Base-by-base conservation (phyloP, 2,797 vertebrate species). In the Enteromius fasciolatus region DNA sequence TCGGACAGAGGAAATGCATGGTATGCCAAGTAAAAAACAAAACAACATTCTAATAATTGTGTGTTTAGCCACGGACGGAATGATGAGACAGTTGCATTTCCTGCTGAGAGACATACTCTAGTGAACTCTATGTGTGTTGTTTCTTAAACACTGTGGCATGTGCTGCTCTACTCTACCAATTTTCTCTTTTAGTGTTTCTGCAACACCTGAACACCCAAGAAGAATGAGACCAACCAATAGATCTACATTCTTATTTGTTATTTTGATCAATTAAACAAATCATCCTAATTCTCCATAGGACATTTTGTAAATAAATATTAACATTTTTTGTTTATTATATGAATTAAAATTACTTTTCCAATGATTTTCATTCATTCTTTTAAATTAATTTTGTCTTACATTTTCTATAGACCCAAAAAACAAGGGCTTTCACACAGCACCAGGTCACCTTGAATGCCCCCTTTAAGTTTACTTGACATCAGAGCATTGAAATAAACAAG, bases 141-240 rank as follows among this genome's bases (percentile, higher is more conserved):
- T 81, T 76, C 73, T 84, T 23, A 66, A 81, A 66, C 33, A 76
- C 20, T 33, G 41, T 63, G 70, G 44, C 70, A 28, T 75, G 66
- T 80, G 52, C 50, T 44, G 31, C 31, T 75, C 28, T 14, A 64
- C 33, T 61, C 33, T 57, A 59, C 25, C 33, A 69, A 18, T 69
- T 76, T 23, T 33, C 54, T 25, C 73, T 67, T 78, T 66, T 33
- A 41, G 25, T 25, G 44, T 31, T 31, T 73, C 70, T 79, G 33
- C 52, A 28, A 67, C 39, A 57, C n/a, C 46, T n/a, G 20, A 73
- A 85, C 73, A 66, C 57, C 74, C 57, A 67, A 46, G 52, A 41
- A 59, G 28, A 59, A 59, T 50, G 14, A 25, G 18, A 10, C 50
- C 25, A 3, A 46, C 69, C 8, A 25, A 81, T 8, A 50, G 44